Evolutionary conservation across 1,140 invertebrate genomes (phyloP), one percentile per base, ranked within the genome.

Genomic region (Himalopsyche phryganea): DNA sequence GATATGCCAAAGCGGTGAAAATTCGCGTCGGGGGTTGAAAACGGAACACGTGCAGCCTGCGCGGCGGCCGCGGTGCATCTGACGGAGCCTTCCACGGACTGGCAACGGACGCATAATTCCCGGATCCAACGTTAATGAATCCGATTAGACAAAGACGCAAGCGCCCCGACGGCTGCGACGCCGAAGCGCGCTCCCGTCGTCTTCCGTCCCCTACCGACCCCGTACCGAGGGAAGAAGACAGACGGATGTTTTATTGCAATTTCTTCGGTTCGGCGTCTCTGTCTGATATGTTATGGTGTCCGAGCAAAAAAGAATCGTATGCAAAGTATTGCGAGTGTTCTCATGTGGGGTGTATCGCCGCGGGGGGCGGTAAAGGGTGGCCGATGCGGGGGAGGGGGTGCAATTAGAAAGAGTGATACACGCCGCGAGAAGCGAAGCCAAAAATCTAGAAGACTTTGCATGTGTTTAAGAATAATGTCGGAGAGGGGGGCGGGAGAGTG

Each of bases 141-240:
- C 75, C 73, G 76, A 78, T 78, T 78, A 76, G 74, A 76, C 74
- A 76, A 76, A 75, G 74, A 73, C 73, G 73, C 73, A 70, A 69
- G 73, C 73, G 73, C 71, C 68, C 67, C 66, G 61, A 49, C 61
- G 61, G 52, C 67, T 54, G 50, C 58, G 62, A 66, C 67, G 57
- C 60, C 61, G 65, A 69, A 69, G 53, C 54, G 65, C 47, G 56
- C 56, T 36, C 46, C 36, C 32, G 19, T 19, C 53, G 23, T 50
- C 42, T 20, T 45, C 33, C 23, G 20, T 56, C 53, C 67, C 40
- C 62, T 65, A 67, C 51, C 49, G 36, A 14, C 13, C 28, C 35
- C 33, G 6, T 11, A 32, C 35, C 42, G 35, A 19, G 53, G 11
- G 51, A 36, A 52, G 20, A 54, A 11, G 51, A 54, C 42, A 28